phyloP scores from a whole-genome alignment of 2,888 invertebrate genomes.

The Eledone cirrhosa region DNA sequence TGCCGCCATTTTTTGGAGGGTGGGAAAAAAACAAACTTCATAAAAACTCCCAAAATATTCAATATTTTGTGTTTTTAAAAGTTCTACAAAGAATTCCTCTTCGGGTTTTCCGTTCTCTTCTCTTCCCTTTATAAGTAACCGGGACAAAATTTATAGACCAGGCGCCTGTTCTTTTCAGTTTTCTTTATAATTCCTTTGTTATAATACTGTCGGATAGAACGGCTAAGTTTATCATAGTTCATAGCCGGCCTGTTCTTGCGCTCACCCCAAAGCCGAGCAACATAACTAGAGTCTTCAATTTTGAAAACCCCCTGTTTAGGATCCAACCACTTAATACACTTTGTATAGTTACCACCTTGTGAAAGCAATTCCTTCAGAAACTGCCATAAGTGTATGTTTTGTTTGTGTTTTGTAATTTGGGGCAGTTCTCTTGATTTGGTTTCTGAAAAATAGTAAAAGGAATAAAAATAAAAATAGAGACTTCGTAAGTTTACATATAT shows the following conservation, averaged over 20 bases:
- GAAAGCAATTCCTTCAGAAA: constrained; percentile 94
- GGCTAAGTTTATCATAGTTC: constrained; percentile 99
- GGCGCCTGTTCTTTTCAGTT: constrained; percentile 94
- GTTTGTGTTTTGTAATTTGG: constrained; percentile 43
- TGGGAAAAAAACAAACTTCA: no score
- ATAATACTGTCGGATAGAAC: constrained; percentile 98
- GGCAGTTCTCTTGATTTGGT: background rate
- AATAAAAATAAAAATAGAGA: background rate
- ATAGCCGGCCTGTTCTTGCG: constrained; percentile 98
- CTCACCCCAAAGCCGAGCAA: constrained; percentile 97
- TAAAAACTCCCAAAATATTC: no score
- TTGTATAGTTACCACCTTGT: constrained; percentile 86
- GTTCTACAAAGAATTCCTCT: no score
- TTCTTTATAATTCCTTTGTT: constrained; percentile 93
- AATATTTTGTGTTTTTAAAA: no score
- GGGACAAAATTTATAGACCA: constrained; percentile 98
- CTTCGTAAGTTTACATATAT: no score
- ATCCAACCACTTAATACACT: constrained; percentile 97
- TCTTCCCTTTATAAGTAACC: constrained; percentile 81
- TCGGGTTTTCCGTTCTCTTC: no score
- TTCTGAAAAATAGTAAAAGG: background rate
- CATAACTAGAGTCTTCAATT: constrained; percentile 97
- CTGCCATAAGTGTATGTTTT: constrained; percentile 93
- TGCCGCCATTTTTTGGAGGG: no score
- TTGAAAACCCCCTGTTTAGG: constrained; percentile 88